These are phyloP conservation scores for Palythoa caribaeorum DNA, from an alignment of 92 coral and sea anemone genomes.

Conservation along the genomic window DNA sequence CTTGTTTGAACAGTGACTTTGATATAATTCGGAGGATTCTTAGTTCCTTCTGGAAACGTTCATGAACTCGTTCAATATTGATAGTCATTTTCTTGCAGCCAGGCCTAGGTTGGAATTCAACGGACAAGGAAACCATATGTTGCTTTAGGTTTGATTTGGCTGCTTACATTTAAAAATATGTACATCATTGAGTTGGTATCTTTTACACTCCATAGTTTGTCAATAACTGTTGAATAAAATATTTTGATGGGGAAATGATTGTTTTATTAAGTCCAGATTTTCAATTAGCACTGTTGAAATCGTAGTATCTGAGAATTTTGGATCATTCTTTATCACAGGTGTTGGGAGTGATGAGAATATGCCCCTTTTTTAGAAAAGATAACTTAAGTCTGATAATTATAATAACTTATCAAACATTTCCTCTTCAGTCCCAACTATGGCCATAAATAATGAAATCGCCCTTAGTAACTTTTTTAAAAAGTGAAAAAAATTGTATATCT, in stretches of 20 bases:
- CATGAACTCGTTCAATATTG: slow-evolving; percentile 10
- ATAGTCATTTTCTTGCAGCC: neutral
- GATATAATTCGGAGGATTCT: neutral
- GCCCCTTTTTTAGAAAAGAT: too few species aligned
- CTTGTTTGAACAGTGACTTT: neutral
- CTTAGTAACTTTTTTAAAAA: too few species aligned
- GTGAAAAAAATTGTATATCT: too few species aligned
- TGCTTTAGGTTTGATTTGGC: slow-evolving; percentile 45
- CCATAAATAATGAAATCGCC: too few species aligned
- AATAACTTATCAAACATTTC: too few species aligned
- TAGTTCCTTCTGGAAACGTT: neutral
- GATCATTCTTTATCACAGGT: too few species aligned
- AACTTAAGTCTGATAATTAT: too few species aligned
- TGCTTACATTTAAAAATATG: slow-evolving; percentile 50
- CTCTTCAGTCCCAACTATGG: too few species aligned
- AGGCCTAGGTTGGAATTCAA: slow-evolving; percentile 51
- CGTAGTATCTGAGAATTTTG: too few species aligned
- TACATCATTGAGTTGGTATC: slow-evolving; percentile 52
- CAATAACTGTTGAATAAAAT: slow-evolving; percentile 33
- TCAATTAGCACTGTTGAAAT: too few species aligned
- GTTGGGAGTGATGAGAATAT: too few species aligned
- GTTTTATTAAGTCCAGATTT: too few species aligned
- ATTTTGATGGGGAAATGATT: neutral
- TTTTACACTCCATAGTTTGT: slow-evolving; percentile 53
- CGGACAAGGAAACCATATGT: slow-evolving; percentile 43